A percentile compares a stretch with the other conserved stretches of the same genome.
Conservation (phyloP, 2,888 invertebrate genomes). For the Orthonevra nobilis region DNA sequence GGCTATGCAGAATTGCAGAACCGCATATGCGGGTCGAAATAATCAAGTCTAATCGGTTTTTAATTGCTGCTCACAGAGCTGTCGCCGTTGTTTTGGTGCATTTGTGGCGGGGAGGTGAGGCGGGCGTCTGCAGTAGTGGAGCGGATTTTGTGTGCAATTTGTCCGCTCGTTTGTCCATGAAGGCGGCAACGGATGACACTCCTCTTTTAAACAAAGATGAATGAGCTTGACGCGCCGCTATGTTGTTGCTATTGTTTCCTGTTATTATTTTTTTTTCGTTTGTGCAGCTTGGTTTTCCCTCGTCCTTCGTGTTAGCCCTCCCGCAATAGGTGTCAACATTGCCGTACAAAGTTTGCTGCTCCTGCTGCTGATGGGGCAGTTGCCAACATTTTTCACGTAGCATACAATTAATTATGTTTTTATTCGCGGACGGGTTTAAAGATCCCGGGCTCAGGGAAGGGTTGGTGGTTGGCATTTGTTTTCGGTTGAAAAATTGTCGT, state of each 20-base stretch:
- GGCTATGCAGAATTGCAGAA: slow-evolving; percentile 21
- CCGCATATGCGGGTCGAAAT: slow-evolving; percentile 62
- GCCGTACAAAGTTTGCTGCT: slow-evolving; percentile 21
- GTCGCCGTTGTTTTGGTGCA: slow-evolving; percentile 13
- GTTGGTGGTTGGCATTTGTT: slow-evolving; percentile 38
- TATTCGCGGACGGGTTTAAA: slow-evolving; percentile 58
- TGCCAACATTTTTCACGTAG: slow-evolving; percentile 60
- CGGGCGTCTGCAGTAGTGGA: slow-evolving; percentile 3
- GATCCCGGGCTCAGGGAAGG: slow-evolving; percentile 21
- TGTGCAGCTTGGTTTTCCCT: background rate
- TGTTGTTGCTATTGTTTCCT: slow-evolving; percentile 34
- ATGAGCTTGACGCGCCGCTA: slow-evolving; percentile 57
- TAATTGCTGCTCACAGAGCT: slow-evolving; percentile 61
- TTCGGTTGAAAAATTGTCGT: slow-evolving; percentile 40
- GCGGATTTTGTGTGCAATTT: slow-evolving; percentile 57
- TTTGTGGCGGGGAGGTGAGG: no score
- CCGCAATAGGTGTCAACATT: slow-evolving; percentile 62
- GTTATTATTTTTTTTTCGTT: slow-evolving; percentile 14
- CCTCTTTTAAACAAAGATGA: slow-evolving; percentile 67
- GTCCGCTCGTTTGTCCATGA: slow-evolving; percentile 65
- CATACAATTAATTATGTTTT: slow-evolving; percentile 65
- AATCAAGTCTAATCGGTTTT: slow-evolving; percentile 69
- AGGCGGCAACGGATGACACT: slow-evolving; percentile 65
- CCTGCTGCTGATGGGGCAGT: slow-evolving; percentile 21
- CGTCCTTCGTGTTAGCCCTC: slow-evolving; percentile 1